Evolutionary conservation across 2,113 vertebrate species (phyloP).

Genomic region (Delphinus delphis): DNA sequence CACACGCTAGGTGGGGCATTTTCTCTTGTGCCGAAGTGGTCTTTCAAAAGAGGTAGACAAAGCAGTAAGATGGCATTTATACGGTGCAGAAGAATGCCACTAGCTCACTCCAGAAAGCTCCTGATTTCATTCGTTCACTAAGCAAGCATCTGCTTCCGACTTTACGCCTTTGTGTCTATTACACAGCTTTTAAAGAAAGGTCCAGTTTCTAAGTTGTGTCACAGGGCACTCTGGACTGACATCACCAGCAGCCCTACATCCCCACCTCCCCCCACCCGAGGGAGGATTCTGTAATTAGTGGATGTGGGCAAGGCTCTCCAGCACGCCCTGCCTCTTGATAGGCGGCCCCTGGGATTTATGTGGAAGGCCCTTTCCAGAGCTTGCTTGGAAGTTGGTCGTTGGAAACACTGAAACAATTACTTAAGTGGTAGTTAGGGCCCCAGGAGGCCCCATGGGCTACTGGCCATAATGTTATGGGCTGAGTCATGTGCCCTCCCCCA

Average conservation of each 20-base stretch:
- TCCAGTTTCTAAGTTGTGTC: not conserved
- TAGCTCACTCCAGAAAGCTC: not conserved
- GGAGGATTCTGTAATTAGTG: not conserved
- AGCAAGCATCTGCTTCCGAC: not conserved
- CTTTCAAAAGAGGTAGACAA: not conserved
- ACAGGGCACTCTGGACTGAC: not conserved
- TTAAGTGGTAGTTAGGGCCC: not conserved
- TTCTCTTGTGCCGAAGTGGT: not conserved
- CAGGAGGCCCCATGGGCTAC: not conserved
- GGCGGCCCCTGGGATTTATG: not conserved
- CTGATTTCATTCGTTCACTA: not conserved
- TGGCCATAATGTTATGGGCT: not conserved
- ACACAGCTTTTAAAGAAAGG: not conserved
- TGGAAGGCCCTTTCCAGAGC: not conserved
- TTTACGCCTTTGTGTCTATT: not conserved
- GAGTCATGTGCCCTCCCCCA: not conserved
- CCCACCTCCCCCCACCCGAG: not conserved
- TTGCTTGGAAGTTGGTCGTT: not conserved
- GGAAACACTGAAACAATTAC: constrained; percentile 13
- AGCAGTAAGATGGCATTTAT: not conserved
- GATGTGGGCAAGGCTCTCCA: not conserved
- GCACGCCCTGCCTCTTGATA: not conserved
- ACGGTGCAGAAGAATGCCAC: not conserved
- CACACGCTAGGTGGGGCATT: not conserved
- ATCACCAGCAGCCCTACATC: not conserved